phyloP scores from a whole-genome alignment of 2,888 invertebrate genomes.

The Drosophila tripunctata region DNA sequence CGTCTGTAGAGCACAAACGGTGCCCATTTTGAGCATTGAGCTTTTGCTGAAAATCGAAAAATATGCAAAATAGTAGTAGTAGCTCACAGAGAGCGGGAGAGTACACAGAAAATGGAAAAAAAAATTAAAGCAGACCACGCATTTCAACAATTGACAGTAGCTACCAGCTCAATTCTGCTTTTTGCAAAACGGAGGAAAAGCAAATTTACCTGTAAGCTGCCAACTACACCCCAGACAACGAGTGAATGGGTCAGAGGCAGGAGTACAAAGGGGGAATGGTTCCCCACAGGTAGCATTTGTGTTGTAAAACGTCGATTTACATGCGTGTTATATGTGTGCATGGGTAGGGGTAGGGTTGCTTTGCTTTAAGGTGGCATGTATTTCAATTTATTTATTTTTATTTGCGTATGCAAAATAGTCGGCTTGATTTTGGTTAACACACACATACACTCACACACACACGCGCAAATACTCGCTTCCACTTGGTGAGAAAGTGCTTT shows the following conservation, averaged over 20 bases:
- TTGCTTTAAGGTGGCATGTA: conserved; percentile 28
- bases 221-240: conserved; percentile 53
- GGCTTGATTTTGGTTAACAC: conserved; percentile 68
- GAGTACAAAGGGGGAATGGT: background rate
- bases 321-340: conserved; percentile 58
- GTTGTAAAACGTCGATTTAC: conserved; percentile 74
- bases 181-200: conserved; percentile 35
- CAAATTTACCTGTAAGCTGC: conserved; percentile 61
- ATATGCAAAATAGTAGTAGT: conserved; percentile 39
- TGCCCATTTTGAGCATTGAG: conserved; percentile 33
- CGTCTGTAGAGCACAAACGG: conserved; percentile 26
- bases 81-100: background rate
- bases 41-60: conserved; percentile 32
- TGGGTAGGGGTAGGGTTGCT: conserved; percentile 1
- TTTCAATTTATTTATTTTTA: conserved; percentile 79
- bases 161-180: background rate
- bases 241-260: background rate
- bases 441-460: conserved; percentile 21
- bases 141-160: conserved; percentile 44
- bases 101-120: conserved; percentile 1
- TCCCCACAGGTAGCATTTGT: conserved; percentile 76
- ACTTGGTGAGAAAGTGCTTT: conserved; percentile 45
- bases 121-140: conserved; percentile 15
- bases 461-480: conserved; percentile 2
- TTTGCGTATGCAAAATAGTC: conserved; percentile 75